Evolutionary conservation across 2,797 vertebrate species (phyloP).

Genomic region (Sus cebifrons): DNA sequence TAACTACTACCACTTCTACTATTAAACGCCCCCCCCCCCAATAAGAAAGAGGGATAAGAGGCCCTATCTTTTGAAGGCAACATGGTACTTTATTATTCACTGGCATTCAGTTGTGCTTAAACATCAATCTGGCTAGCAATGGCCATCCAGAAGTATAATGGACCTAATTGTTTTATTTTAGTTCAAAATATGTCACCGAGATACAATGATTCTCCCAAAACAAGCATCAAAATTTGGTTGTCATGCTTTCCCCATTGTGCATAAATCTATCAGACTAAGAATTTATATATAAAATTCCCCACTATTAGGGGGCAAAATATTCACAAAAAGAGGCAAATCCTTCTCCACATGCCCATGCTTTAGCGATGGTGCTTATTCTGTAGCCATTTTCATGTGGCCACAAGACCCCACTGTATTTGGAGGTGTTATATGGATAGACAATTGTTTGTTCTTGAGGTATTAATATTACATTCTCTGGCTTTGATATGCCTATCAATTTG

Average conservation of each 20-base stretch:
- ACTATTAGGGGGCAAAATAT: background rate
- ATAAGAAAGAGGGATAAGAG: background rate
- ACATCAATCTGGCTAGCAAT: background rate
- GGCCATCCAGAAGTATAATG: background rate
- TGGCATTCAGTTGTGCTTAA: background rate
- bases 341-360: background rate
- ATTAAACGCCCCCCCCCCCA: background rate
- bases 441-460: background rate
- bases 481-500: background rate
- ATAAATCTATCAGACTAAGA: background rate
- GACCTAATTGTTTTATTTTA: background rate
- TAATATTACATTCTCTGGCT: background rate
- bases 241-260: background rate
- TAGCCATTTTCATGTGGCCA: background rate
- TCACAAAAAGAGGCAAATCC: background rate
- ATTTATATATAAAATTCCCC: background rate
- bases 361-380: background rate
- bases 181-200: background rate
- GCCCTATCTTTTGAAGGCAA: background rate
- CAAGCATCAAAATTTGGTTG: background rate
- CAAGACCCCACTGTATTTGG: background rate
- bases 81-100: background rate
- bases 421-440: background rate
- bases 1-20: background rate
- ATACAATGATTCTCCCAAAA: background rate